These are phyloP conservation scores for Amphipoea oculea DNA, from an alignment of 2,888 invertebrate genomes.

Conservation along the genomic window DNA sequence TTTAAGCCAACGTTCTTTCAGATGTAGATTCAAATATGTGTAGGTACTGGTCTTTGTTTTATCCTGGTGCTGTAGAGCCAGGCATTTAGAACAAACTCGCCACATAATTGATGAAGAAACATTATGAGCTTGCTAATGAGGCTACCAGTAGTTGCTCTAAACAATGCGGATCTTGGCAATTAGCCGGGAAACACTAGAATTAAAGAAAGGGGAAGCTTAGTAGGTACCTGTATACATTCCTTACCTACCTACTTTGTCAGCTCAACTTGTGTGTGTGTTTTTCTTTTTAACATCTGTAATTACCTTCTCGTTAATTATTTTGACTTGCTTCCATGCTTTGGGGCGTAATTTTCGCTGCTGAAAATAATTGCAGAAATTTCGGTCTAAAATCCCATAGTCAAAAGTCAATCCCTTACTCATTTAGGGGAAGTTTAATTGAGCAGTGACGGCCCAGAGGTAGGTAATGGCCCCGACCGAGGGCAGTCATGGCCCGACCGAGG, in stretches of 20 bases:
- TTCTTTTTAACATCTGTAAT: not conserved
- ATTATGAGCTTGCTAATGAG: slow-evolving; percentile 56
- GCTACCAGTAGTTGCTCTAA: slow-evolving; percentile 27
- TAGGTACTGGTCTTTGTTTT: not conserved
- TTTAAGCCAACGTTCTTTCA: not conserved
- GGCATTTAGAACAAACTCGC: slow-evolving; percentile 6
- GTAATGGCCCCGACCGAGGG: too few species aligned
- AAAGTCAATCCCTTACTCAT: too few species aligned
- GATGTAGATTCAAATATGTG: not conserved
- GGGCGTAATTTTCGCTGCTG: not conserved
- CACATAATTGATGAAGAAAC: slow-evolving; percentile 62
- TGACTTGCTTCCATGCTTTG: not conserved
- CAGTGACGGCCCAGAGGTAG: too few species aligned
- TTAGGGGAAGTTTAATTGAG: too few species aligned
- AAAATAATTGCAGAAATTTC: not conserved
- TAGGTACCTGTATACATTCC: slow-evolving; percentile 11
- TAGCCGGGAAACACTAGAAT: slow-evolving; percentile 54
- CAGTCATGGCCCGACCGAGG: too few species aligned
- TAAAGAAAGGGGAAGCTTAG: slow-evolving; percentile 31
- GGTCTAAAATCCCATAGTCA: too few species aligned
- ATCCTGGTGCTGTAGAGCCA: not conserved
- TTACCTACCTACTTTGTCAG: not conserved
- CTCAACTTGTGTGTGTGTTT: not conserved
- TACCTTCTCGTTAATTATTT: slow-evolving; percentile 10
- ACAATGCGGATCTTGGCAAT: slow-evolving; percentile 64